Percentiles rank a stretch among this genome's conserved stretches.
These are phyloP conservation scores for Nomada flava DNA, from an alignment of 2,888 invertebrate species.

Conservation along the genomic window DNA sequence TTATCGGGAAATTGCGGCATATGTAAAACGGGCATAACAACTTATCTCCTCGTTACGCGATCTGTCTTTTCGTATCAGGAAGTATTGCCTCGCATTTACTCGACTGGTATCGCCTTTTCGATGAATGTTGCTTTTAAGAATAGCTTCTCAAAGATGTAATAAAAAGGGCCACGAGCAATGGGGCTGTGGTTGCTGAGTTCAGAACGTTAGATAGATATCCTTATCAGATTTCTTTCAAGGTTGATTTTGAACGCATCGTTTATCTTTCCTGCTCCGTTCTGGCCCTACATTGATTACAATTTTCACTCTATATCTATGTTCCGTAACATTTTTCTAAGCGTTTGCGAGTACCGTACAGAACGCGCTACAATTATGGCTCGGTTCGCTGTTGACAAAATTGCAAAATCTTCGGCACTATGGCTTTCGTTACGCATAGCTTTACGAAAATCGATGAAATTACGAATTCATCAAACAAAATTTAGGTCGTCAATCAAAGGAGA, in stretches of 20 bases:
- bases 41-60: constrained; percentile 6
- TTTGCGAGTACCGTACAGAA: neutral
- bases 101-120: too few relatives aligned
- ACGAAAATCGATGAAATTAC: neutral
- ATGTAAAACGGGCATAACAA: neutral
- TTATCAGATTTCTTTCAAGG: constrained; percentile 5
- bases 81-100: too few relatives aligned
- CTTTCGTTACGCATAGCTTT: neutral
- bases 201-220: too few relatives aligned
- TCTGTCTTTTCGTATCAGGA: too few relatives aligned
- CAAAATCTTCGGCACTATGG: neutral
- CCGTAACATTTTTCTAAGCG: neutral
- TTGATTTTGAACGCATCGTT: neutral
- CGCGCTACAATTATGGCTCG: neutral
- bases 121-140: too few relatives aligned
- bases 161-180: too few relatives aligned
- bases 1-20: constrained; percentile 3
- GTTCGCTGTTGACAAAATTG: neutral
- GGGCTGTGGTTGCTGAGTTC: neutral
- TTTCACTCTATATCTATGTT: neutral
- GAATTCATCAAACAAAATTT: neutral
- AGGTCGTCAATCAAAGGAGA: neutral
- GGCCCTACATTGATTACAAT: neutral
- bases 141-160: too few relatives aligned
- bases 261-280: neutral